These are phyloP conservation scores for Embidobia sp. DNA, from an alignment of 2,888 invertebrate species.

Conservation along the genomic window DNA sequence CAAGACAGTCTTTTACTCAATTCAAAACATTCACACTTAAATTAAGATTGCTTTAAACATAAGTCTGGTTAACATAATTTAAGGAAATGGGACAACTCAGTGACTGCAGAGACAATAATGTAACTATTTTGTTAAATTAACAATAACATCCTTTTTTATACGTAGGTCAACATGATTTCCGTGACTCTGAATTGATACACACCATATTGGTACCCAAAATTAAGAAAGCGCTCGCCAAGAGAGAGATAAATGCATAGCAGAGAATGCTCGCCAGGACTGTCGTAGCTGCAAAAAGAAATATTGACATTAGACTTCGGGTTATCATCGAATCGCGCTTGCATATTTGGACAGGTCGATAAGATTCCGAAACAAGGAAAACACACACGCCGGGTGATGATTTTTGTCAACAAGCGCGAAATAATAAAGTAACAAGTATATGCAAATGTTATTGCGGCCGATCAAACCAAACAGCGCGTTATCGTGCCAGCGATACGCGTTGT, in stretches of 20 bases:
- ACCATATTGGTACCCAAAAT: constrained; percentile 76
- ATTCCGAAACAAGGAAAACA: constrained; percentile 23
- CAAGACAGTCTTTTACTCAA: too few relatives aligned
- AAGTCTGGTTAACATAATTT: too few relatives aligned
- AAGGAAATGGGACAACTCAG: too few relatives aligned
- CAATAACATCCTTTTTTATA: too few relatives aligned
- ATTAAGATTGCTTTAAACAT: too few relatives aligned
- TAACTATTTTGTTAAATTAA: too few relatives aligned
- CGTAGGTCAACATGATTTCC: too few relatives aligned
- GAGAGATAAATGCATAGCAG: constrained; percentile 71
- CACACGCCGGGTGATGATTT: constrained; percentile 26
- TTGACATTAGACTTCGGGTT: constrained; percentile 30
- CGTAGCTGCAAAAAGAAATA: constrained; percentile 70
- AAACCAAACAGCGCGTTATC: constrained; percentile 43
- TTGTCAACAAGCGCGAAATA: constrained; percentile 30
- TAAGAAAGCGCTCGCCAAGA: constrained; percentile 75
- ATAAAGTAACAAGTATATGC: constrained; percentile 23
- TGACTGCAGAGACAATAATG: too few relatives aligned
- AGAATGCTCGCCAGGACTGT: constrained; percentile 72
- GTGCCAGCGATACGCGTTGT: constrained; percentile 17
- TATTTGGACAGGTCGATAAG: constrained; percentile 47
- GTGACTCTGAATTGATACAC: too few relatives aligned
- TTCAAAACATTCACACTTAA: too few relatives aligned
- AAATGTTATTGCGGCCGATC: constrained; percentile 50
- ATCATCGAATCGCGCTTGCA: constrained; percentile 14